These are phyloP conservation scores for Pseudomyrmex dendroicus DNA, from an alignment of 1,140 invertebrate genomes.

Conservation along the genomic window DNA sequence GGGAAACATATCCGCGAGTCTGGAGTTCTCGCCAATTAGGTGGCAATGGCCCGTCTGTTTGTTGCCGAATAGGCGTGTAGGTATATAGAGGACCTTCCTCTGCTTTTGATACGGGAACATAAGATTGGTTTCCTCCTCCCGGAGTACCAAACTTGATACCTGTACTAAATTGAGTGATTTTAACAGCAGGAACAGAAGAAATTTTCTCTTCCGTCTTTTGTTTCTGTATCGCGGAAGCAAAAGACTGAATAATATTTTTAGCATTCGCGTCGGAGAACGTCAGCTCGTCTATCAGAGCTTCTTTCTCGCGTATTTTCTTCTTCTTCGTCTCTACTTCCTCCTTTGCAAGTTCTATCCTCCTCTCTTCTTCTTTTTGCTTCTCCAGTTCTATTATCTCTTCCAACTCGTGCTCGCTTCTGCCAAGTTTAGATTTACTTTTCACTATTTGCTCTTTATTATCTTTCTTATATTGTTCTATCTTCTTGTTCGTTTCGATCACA, in stretches of 20 bases:
- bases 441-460: constrained; percentile 96
- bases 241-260: constrained; percentile 93
- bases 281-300: constrained; percentile 96
- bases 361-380: constrained; percentile 89
- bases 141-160: constrained; percentile 91
- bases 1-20: constrained; percentile 89
- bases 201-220: constrained; percentile 88
- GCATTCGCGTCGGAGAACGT: constrained; percentile 97
- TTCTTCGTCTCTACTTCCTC: constrained; percentile 92
- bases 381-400: constrained; percentile 96
- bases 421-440: constrained; percentile 92
- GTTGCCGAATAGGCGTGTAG: constrained; percentile 87
- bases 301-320: constrained; percentile 93
- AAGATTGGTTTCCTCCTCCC: constrained; percentile 80
- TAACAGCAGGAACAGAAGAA: constrained; percentile 78
- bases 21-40: constrained; percentile 89
- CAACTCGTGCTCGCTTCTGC: constrained; percentile 91
- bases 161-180: constrained; percentile 91
- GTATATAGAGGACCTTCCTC: constrained; percentile 91
- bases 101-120: constrained; percentile 89
- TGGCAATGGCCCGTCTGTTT: constrained; percentile 90
- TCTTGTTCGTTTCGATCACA: constrained; percentile 94
- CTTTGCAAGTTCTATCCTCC: constrained; percentile 87
- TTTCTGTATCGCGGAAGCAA: constrained; percentile 89
- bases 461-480: constrained; percentile 97